Evolutionary conservation across 64 coral and sea anemone species (phyloP).

Genomic region (Montipora sp.): DNA sequence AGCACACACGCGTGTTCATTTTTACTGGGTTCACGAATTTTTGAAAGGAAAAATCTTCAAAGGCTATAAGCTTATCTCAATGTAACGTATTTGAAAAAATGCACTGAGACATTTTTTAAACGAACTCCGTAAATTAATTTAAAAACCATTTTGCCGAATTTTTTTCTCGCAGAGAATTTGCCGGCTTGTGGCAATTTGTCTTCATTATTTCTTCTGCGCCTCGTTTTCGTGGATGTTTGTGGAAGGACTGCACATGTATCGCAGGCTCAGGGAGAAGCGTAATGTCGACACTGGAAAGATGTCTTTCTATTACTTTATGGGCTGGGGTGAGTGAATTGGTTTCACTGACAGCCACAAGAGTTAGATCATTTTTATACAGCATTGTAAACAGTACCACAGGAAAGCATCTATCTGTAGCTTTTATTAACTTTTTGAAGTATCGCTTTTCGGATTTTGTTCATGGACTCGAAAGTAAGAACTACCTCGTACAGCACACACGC

Average conservation of each 20-base stretch:
- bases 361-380: not conserved
- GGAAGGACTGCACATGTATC: slow-evolving; percentile 95
- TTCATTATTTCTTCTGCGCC: slow-evolving; percentile 97
- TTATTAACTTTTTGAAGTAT: no score
- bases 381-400: not conserved
- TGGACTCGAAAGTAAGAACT: no score
- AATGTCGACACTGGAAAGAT: slow-evolving; percentile 94
- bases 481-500: no score
- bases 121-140: not conserved
- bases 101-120: no score
- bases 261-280: slow-evolving; percentile 91
- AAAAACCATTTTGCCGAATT: not conserved
- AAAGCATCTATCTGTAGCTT: no score
- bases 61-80: no score
- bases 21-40: no score
- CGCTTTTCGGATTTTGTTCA: no score
- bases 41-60: no score
- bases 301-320: slow-evolving; percentile 99
- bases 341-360: not conserved
- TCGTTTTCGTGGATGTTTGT: slow-evolving; percentile 99
- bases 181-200: slow-evolving; percentile 84
- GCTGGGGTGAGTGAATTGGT: slow-evolving; percentile 79
- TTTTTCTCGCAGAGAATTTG: slow-evolving; percentile 74
- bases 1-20: no score
- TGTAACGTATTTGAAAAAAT: no score